phyloP scores from a whole-genome alignment of 2,888 invertebrate genomes.

The Corythucha ciliata region DNA sequence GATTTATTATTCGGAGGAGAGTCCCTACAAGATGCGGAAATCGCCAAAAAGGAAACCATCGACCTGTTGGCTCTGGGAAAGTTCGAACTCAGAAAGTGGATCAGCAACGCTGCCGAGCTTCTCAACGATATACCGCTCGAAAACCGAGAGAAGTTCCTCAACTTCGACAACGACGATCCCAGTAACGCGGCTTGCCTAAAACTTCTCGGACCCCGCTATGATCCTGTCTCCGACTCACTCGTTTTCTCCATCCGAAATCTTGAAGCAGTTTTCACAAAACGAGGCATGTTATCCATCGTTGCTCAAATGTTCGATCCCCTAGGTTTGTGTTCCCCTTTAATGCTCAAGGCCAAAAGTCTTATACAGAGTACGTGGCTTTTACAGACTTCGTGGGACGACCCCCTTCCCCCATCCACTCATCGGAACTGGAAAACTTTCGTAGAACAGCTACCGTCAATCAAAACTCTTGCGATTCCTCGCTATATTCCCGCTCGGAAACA shows the following conservation, averaged over 20 bases:
- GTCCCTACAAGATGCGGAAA: no score
- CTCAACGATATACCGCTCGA: neutral
- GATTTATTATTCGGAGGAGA: no score
- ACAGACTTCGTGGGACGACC: slow-evolving; percentile 14
- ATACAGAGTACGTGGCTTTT: slow-evolving; percentile 16
- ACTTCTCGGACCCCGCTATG: slow-evolving; percentile 19
- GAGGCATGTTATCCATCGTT: slow-evolving; percentile 4
- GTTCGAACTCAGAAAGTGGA: slow-evolving; percentile 23
- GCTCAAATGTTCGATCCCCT: slow-evolving; percentile 18
- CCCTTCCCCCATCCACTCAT: neutral
- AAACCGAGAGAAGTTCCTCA: neutral
- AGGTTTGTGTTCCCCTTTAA: slow-evolving; percentile 10
- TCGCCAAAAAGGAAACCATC: no score
- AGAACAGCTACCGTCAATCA: slow-evolving; percentile 4
- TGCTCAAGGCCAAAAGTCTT: slow-evolving; percentile 14
- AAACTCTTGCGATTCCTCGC: slow-evolving; percentile 17
- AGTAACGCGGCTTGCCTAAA: neutral
- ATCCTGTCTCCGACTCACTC: slow-evolving; percentile 17
- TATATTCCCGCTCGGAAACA: neutral
- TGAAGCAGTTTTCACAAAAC: slow-evolving; percentile 1
- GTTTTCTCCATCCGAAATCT: slow-evolving; percentile 1
- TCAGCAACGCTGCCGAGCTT: slow-evolving; percentile 18
- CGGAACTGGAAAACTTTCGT: slow-evolving; percentile 4
- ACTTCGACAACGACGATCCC: neutral
- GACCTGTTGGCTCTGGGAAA: slow-evolving; percentile 16